Percentiles rank a stretch among this genome's conserved stretches.
Evolutionary conservation across 2,113 vertebrate genomes (phyloP).

Genomic region (Nibea albiflora): DNA sequence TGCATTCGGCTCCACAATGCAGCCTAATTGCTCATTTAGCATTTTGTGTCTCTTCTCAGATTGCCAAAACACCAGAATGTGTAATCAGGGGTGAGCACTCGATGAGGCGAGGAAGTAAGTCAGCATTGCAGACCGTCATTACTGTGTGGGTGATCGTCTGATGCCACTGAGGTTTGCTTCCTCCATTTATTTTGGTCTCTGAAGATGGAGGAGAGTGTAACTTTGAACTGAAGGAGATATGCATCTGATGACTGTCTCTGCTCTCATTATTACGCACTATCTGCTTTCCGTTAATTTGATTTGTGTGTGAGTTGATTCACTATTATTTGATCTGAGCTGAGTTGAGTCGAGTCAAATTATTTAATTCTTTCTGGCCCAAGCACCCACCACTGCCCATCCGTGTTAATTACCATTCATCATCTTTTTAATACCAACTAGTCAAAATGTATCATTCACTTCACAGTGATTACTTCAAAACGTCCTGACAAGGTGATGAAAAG

Average conservation of each 20-base stretch:
- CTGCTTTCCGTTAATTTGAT: constrained; percentile 57
- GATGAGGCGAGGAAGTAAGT: constrained; percentile 56
- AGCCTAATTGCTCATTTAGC: constrained; percentile 73
- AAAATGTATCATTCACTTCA: constrained; percentile 13
- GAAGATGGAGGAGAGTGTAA: constrained; percentile 50
- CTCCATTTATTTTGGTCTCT: constrained; percentile 22
- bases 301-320: constrained; percentile 42
- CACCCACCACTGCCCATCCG: not conserved
- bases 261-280: constrained; percentile 49
- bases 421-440: constrained; percentile 13
- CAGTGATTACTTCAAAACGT: constrained; percentile 13
- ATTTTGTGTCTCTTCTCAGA: constrained; percentile 56
- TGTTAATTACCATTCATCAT: constrained; percentile 19
- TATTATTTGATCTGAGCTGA: constrained; percentile 47
- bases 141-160: constrained; percentile 37
- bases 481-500: not conserved
- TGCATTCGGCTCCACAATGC: constrained; percentile 50
- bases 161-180: constrained; percentile 36
- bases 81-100: constrained; percentile 54
- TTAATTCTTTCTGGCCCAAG: constrained; percentile 19
- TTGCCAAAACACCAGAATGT: constrained; percentile 51
- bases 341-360: constrained; percentile 33
- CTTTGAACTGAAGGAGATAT: constrained; percentile 49
- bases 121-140: constrained; percentile 28
- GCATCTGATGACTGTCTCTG: constrained; percentile 53